Base-by-base conservation (phyloP, 64 coral and sea anemone species). In the Pachyseris speciosa region DNA sequence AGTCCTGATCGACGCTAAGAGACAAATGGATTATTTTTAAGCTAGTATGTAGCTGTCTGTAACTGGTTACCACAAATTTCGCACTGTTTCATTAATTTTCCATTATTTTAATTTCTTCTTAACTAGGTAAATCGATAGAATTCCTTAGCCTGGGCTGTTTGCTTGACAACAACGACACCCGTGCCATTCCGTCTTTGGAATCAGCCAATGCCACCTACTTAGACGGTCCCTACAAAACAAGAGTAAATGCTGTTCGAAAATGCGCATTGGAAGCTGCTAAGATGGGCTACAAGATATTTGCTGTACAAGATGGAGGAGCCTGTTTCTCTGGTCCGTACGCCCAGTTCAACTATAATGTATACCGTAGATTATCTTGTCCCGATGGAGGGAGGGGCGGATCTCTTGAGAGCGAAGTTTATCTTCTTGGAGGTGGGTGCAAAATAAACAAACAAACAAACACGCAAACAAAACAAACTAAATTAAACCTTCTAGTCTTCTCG, bases 391-490 rank as follows among this genome's bases (percentile, higher is more conserved):
- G 19, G 33, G 66, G 66, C 19, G 66, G 30, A 5, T 10, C 0
- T 37, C 66, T 27, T 74, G 22, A 1, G 13, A 44, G 40, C 22
- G 38, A 45, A 10, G 40, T 74, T 13, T 74, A 47, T 10, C 70
- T 74, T 44, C 38, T 74, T 25, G 70, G 70, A 74, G 70, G 70
- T 74, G 36, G 33, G 66, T 69, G 12, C n/a, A n/a, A n/a, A n/a
- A n/a, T n/a, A n/a, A n/a, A n/a, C n/a, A n/a, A n/a, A n/a, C n/a
- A n/a, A n/a, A n/a, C n/a, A n/a, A n/a, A n/a, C n/a, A n/a, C n/a
- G n/a, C n/a, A n/a, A n/a, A n/a, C n/a, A n/a, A n/a, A n/a, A n/a
- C n/a, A n/a, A n/a, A n/a, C n/a, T n/a, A n/a, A n/a, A n/a, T n/a
- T n/a, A n/a, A n/a, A n/a, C n/a, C n/a, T n/a, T n/a, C n/a, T n/a